Conservation (phyloP, 2,797 vertebrate species). For the Chiloscyllium punctatum region DNA sequence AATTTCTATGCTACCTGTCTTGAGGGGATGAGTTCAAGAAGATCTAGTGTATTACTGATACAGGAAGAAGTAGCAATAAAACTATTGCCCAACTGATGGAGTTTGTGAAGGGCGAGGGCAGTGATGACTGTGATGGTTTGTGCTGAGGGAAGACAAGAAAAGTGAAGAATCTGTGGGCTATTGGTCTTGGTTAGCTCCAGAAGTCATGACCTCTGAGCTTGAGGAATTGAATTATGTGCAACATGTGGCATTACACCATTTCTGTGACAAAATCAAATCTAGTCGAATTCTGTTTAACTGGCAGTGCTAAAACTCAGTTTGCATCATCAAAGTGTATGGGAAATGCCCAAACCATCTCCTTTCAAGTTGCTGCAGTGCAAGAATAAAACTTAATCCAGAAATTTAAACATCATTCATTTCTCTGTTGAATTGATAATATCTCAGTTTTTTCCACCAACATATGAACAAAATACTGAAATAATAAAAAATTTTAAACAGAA, state of each 20-base stretch:
- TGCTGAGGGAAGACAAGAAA: not conserved
- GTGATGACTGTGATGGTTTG: not conserved
- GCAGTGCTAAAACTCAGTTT: not conserved
- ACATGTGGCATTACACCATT: not conserved
- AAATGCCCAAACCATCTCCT: not conserved
- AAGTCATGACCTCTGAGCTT: not conserved
- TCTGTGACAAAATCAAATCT: not conserved
- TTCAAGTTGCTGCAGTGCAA: not conserved
- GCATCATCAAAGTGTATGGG: not conserved
- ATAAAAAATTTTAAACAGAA: not conserved
- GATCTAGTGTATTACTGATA: not conserved
- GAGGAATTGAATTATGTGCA: not conserved
- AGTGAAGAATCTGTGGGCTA: not conserved
- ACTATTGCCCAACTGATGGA: no score
- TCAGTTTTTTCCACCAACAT: not conserved
- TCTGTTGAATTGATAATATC: not conserved
- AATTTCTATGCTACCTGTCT: not conserved
- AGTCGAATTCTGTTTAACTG: not conserved
- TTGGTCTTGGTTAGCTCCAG: not conserved
- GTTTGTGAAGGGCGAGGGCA: not conserved
- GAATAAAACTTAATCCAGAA: not conserved
- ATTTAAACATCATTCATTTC: not conserved
- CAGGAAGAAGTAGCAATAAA: not conserved
- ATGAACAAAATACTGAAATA: not conserved
- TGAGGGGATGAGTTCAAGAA: not conserved